Evolutionary conservation across 2,797 vertebrate species (phyloP), one percentile per base, ranked within the genome.

Genomic region (Thaleichthys pacificus): DNA sequence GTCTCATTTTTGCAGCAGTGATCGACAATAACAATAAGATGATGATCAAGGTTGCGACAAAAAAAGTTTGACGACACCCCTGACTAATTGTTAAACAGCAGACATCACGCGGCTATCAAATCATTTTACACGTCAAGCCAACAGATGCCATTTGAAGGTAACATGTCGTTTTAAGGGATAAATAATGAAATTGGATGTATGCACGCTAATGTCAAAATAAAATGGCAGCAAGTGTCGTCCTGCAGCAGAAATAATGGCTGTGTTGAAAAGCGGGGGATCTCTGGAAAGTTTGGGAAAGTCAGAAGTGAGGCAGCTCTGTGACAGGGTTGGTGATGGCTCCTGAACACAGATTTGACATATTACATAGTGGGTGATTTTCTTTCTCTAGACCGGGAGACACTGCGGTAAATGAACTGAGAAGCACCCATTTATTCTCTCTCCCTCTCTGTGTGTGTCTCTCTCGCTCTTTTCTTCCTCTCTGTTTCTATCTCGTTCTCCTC

Each of bases 341-440:
- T 75, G 73, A 86, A 81, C 77, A 66, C 70, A 82, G 42, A 77
- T 83, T 85, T 89, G 83, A 89, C 75, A 77, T 75, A 73, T 84
- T 80, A 84, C 81, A 84, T 58, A 74, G 77, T 77, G 69, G 75
- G 81, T 77, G 28, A 67, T 72, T 77, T 79, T 86, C 80, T 77
- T 83, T 80, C 72, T 78, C 74, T 80, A 82, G 74, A 73, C 81
- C 80, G 69, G 67, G 73, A 85, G 85, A 84, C 76, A 78, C 79
- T 83, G 84, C 14, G 79, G 69, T 76, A 86, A 88, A 84, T 86
- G 76, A 89, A 85, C 67, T 80, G 86, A 87, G 79, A 89, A 88
- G 81, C 72, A 64, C 80, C 75, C 76, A 85, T 86, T 90, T 87
- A 83, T 86, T 84, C 64, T 66, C 42, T 70, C 60, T 67, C 61